Conservation (phyloP, 1,140 invertebrate species). For the Pararge aegeria region DNA sequence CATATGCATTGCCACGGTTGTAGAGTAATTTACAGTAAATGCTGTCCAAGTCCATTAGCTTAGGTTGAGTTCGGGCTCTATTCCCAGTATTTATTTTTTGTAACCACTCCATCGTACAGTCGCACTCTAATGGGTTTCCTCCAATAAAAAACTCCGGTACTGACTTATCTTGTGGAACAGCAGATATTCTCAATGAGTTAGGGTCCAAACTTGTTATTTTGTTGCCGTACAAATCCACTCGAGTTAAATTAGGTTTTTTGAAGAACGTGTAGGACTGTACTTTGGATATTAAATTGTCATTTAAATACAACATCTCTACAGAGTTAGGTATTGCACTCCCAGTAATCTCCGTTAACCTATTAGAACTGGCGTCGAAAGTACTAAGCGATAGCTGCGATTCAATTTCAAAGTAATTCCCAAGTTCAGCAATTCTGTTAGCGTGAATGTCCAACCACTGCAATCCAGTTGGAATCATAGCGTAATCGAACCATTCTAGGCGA, state of each 20-base stretch:
- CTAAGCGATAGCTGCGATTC: conserved; percentile 90
- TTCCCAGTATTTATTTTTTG: conserved; percentile 91
- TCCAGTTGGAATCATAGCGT: conserved; percentile 93
- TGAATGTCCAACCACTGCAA: conserved; percentile 95
- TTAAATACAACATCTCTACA: conserved; percentile 90
- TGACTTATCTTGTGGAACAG: conserved; percentile 87
- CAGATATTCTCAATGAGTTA: conserved; percentile 91
- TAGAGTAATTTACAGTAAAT: conserved; percentile 94
- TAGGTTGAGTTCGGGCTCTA: conserved; percentile 89
- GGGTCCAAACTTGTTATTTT: conserved; percentile 91
- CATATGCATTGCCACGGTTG: conserved; percentile 88
- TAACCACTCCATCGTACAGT: conserved; percentile 87
- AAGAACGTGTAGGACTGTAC: conserved; percentile 96
- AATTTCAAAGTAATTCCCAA: conserved; percentile 95
- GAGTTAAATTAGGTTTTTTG: conserved; percentile 93
- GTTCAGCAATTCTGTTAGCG: conserved; percentile 90
- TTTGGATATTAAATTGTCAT: conserved; percentile 92
- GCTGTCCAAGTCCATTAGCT: conserved; percentile 92
- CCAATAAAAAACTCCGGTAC: conserved; percentile 95
- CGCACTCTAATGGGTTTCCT: conserved; percentile 94
- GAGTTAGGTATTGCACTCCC: conserved; percentile 92
- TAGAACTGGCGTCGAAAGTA: conserved; percentile 92
- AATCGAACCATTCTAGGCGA: conserved; percentile 93
- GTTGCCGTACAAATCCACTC: conserved; percentile 92
- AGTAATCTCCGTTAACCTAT: conserved; percentile 91